phyloP scores from a whole-genome alignment of 2,113 vertebrate species.

The Malurus melanocephalus region DNA sequence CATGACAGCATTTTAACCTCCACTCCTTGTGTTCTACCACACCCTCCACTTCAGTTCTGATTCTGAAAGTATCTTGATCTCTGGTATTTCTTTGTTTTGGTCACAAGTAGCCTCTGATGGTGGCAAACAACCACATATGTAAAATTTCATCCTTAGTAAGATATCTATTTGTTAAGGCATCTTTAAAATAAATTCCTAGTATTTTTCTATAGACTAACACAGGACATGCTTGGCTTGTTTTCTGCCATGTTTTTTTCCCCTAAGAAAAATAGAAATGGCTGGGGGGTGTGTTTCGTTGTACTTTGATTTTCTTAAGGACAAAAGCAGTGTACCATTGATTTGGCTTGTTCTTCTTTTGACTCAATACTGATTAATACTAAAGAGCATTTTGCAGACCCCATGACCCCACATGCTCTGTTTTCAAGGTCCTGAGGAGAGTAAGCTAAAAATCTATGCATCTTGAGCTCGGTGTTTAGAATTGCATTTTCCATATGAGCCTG shows the following conservation, averaged over 20 bases:
- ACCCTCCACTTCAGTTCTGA: background rate
- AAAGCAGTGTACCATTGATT: background rate
- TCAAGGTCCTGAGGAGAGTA: background rate
- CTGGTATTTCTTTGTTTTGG: background rate
- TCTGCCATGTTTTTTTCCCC: background rate
- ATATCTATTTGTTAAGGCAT: background rate
- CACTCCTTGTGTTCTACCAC: background rate
- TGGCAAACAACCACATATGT: rapidly evolving
- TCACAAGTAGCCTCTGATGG: background rate
- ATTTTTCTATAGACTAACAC: background rate
- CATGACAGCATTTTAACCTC: background rate
- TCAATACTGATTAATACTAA: background rate
- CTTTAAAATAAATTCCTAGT: background rate
- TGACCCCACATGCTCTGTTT: background rate
- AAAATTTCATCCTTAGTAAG: background rate
- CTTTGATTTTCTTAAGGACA: background rate
- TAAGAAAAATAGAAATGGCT: background rate
- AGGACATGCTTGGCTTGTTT: background rate
- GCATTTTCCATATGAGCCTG: rapidly evolving
- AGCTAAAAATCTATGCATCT: background rate
- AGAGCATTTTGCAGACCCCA: background rate
- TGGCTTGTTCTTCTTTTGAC: background rate
- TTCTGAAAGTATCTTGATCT: background rate
- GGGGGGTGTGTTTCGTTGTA: background rate
- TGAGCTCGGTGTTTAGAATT: background rate